Percentiles rank a stretch among this genome's conserved stretches.
phyloP scores from a whole-genome alignment of 2,113 vertebrate genomes.

The Cynopterus brachyotis region DNA sequence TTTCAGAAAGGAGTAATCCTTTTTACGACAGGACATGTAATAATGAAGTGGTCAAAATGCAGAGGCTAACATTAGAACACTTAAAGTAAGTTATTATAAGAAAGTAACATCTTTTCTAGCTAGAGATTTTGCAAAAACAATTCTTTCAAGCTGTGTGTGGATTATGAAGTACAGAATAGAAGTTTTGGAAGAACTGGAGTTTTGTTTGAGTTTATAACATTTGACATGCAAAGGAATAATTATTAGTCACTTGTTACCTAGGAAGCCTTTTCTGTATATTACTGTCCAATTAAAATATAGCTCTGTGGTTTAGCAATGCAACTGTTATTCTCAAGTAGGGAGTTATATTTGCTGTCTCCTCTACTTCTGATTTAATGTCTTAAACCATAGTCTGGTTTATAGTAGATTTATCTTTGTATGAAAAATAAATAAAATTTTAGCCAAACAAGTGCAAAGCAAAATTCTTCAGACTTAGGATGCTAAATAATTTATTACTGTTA shows the following conservation, averaged over 20 bases:
- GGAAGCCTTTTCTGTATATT: background rate
- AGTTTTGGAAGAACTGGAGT: constrained; percentile 19
- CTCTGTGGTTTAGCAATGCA: background rate
- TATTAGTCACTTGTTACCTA: background rate
- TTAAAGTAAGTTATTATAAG: constrained; percentile 90
- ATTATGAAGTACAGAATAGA: constrained; percentile 6
- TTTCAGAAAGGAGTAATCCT: constrained; percentile 98
- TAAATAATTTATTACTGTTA: constrained; percentile 42
- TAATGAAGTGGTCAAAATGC: constrained; percentile 99
- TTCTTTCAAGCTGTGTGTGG: background rate
- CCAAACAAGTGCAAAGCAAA: background rate
- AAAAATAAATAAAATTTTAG: background rate
- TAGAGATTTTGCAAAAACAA: background rate
- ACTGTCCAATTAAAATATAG: background rate
- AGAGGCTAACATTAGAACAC: constrained; percentile 95
- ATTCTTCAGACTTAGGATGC: constrained; percentile 14
- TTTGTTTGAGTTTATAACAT: constrained; percentile 11
- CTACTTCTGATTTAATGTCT: background rate
- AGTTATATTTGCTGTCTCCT: background rate
- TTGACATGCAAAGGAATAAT: constrained; percentile 4
- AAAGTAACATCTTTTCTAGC: background rate
- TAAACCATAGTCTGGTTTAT: background rate
- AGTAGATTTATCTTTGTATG: background rate
- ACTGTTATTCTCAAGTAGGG: background rate
- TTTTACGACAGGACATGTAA: constrained; percentile 99